phyloP scores from a whole-genome alignment of 30 jellyfish, hydroid and myxozoan genomes.

The Aurelia aurita region DNA sequence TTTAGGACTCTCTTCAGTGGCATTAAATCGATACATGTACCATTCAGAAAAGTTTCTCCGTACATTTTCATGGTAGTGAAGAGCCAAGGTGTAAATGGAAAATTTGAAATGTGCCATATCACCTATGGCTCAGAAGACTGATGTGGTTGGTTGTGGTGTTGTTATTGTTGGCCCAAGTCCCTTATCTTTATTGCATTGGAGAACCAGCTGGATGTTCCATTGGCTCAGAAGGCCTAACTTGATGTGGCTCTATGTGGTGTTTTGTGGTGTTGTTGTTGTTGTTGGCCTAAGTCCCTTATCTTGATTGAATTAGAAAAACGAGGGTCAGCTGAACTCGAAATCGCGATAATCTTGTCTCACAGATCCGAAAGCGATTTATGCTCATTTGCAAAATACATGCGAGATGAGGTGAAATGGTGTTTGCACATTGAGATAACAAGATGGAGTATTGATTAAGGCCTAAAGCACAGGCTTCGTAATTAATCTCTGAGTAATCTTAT shows the following conservation, averaged over 20 bases:
- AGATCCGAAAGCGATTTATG: constrained; percentile 44
- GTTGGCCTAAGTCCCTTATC: neutral
- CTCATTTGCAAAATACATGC: constrained; percentile 49
- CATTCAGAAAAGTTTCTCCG: no score
- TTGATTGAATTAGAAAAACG: neutral
- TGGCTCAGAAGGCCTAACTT: no score
- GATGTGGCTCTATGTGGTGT: neutral
- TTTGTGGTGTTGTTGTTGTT: neutral
- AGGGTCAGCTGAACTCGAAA: constrained; percentile 44
- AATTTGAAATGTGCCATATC: no score
- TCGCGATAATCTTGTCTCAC: constrained; percentile 50
- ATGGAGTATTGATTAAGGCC: constrained; percentile 49
- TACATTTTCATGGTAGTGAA: no score
- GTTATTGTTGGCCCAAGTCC: no score
- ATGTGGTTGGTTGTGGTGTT: no score
- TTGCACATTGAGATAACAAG: constrained; percentile 55
- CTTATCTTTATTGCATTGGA: no score
- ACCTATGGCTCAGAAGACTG: no score
- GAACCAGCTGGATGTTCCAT: no score
- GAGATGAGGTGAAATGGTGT: constrained; percentile 34
- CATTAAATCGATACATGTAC: no score
- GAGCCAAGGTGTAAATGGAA: no score
- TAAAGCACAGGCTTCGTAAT: constrained; percentile 30
- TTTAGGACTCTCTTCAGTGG: no score
- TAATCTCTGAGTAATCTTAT: constrained; percentile 56